A percentile compares a stretch with the other conserved stretches of the same genome.
These are phyloP conservation scores for Ploceus nigricollis DNA, from an alignment of 2,113 vertebrate genomes.

Conservation along the genomic window DNA sequence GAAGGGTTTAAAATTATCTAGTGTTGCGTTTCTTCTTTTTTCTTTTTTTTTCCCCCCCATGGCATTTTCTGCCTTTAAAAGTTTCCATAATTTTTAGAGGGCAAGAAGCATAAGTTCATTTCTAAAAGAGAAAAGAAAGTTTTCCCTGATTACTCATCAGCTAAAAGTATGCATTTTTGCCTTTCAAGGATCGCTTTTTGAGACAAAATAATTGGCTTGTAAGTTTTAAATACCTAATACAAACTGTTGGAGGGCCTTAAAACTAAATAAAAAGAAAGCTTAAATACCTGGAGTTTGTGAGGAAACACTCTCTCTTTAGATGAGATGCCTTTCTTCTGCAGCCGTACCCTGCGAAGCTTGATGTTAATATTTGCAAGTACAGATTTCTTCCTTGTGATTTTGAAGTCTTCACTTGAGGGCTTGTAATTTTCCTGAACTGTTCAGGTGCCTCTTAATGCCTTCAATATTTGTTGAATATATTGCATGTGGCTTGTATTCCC, in stretches of 20 bases:
- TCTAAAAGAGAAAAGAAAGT: not conserved
- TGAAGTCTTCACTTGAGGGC: not conserved
- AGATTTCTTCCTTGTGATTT: not conserved
- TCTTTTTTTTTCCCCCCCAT: not conserved
- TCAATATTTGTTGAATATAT: not conserved
- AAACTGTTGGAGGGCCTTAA: not conserved
- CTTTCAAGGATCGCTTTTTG: not conserved
- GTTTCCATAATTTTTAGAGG: not conserved
- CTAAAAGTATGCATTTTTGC: not conserved
- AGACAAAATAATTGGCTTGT: not conserved
- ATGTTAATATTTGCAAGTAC: not conserved
- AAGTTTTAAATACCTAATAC: not conserved
- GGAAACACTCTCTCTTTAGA: not conserved
- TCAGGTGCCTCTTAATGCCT: not conserved
- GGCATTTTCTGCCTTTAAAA: conserved; percentile 42
- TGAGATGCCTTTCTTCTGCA: not conserved
- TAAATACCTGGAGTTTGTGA: not conserved
- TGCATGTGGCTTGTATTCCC: not conserved
- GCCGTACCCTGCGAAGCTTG: not conserved
- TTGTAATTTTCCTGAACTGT: not conserved
- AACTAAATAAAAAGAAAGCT: not conserved
- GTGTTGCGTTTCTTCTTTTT: conserved; percentile 5
- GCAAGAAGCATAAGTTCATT: not conserved
- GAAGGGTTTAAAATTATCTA: conserved; percentile 53
- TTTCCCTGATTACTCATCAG: not conserved